Evolutionary conservation across 2,797 vertebrate genomes (phyloP), one percentile per base, ranked within the genome.

Genomic region (Nasua narica): DNA sequence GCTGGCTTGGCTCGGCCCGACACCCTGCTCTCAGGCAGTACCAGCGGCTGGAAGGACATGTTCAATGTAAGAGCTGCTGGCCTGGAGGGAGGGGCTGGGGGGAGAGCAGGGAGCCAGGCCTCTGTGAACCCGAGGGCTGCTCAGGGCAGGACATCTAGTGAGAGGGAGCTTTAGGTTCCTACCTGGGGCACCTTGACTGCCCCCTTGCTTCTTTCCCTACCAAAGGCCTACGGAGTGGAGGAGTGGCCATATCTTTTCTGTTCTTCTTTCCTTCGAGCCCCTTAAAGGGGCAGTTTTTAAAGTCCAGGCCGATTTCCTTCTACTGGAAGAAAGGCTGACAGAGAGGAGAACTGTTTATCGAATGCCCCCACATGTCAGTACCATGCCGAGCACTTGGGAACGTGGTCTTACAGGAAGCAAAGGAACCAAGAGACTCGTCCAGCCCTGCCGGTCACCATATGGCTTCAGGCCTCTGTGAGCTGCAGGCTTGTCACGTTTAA

Each of bases 11-110:
- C 99, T 27, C 99, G 99, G 96, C 99, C 99, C 0, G 99, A 99
- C 95, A 99, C 99, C 1, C 97, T 99, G 98, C 99, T 99, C 83
- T 99, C 99, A 0, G 99, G 99, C 65, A 99, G 83, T 97, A 99
- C 99, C 0, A 99, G 99, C 2, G 99, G 99, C 94, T 99, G 99
- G 99, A 99, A 99, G 98, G 99, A 99, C 43, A 99, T 99, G 99
- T 99, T 99, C 14, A 99, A 99, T 0, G 99, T 99, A 98, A 99
- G 99, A 98, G 37, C 54, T 48, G 27, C 25, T 5, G 87, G 81
- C 69, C 29, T 62, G 89, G 50, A 32, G 25, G 5, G 35, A n/a
- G 78, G 72, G n/a, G 21, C 8, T 25, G 90, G 65, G 82, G 67
- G 83, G 54, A 79, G 25, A 62, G 56, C 9, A 0, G 54, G 82